phyloP scores from a whole-genome alignment of 2,888 invertebrate species.

The Pyrrhopygopsis socrates region DNA sequence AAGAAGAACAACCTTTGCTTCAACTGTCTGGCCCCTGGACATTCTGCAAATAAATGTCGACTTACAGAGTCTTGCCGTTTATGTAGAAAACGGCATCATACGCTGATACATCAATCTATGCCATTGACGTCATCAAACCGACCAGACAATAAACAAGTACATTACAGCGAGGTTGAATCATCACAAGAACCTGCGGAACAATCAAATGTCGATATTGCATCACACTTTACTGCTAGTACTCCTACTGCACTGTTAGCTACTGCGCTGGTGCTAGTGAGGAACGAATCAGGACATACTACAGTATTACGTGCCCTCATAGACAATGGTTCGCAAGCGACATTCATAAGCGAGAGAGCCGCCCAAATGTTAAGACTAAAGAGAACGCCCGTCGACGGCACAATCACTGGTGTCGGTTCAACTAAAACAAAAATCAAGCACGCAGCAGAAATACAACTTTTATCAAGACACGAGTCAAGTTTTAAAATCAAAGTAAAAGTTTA shows the following conservation, averaged over 20 bases:
- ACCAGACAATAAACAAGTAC: not conserved
- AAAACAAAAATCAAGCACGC: slow-evolving; percentile 48
- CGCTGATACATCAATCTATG: not conserved
- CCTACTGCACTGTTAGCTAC: slow-evolving; percentile 78
- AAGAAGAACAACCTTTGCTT: slow-evolving; percentile 44
- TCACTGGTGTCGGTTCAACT: slow-evolving; percentile 18
- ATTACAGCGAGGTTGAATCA: not conserved
- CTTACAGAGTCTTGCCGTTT: slow-evolving; percentile 26
- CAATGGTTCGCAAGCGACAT: slow-evolving; percentile 78
- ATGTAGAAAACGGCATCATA: slow-evolving; percentile 10
- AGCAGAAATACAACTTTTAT: slow-evolving; percentile 70
- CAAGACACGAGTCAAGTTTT: slow-evolving; percentile 35
- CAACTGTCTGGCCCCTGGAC: slow-evolving; percentile 57
- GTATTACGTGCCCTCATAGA: slow-evolving; percentile 80
- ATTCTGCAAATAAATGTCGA: slow-evolving; percentile 35
- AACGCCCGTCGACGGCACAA: not conserved
- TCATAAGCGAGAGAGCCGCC: slow-evolving; percentile 75
- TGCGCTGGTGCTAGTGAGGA: slow-evolving; percentile 70
- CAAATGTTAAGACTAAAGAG: slow-evolving; percentile 17
- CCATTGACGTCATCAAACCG: not conserved
- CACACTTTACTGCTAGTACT: slow-evolving; percentile 48
- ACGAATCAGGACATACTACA: slow-evolving; percentile 61
- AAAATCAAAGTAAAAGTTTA: not conserved
- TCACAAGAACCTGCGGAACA: not conserved
- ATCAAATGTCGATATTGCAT: not conserved